phyloP scores from a whole-genome alignment of 2,888 invertebrate genomes.

The Lathronympha strigana region DNA sequence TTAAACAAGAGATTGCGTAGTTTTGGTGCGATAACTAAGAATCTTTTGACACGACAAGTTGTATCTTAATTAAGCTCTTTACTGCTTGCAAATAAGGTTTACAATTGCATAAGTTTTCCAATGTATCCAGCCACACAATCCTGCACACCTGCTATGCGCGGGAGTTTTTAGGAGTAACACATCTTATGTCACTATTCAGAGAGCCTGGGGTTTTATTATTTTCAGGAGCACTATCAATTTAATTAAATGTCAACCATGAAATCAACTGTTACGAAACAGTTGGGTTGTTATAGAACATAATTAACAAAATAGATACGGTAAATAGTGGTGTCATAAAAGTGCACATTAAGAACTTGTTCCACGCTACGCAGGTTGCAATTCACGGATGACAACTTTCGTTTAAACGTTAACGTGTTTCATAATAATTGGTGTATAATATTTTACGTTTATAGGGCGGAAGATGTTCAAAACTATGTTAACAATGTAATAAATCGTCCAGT shows the following conservation, averaged over 20 bases:
- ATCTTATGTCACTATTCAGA: no score
- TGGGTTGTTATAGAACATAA: slow-evolving; percentile 22
- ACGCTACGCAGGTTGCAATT: slow-evolving; percentile 47
- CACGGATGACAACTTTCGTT: slow-evolving; percentile 67
- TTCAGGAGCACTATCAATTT: no score
- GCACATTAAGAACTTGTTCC: slow-evolving; percentile 43
- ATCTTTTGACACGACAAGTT: not conserved
- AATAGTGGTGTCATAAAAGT: slow-evolving; percentile 48
- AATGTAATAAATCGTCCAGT: not conserved
- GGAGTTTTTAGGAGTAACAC: no score
- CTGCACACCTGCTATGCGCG: no score
- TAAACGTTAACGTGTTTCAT: slow-evolving; percentile 10
- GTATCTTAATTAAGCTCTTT: not conserved
- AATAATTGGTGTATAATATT: slow-evolving; percentile 1
- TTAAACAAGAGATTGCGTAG: not conserved
- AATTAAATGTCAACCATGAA: slow-evolving; percentile 11
- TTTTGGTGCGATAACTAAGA: not conserved
- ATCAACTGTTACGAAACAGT: slow-evolving; percentile 22
- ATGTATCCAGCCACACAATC: not conserved
- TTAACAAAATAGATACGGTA: slow-evolving; percentile 33
- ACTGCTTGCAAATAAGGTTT: not conserved
- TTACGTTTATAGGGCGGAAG: not conserved
- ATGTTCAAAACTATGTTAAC: not conserved
- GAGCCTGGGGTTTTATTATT: no score
- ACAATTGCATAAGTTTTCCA: not conserved